Evolutionary conservation across 2,797 vertebrate species (phyloP).

Genomic region (Harpagifer antarcticus): DNA sequence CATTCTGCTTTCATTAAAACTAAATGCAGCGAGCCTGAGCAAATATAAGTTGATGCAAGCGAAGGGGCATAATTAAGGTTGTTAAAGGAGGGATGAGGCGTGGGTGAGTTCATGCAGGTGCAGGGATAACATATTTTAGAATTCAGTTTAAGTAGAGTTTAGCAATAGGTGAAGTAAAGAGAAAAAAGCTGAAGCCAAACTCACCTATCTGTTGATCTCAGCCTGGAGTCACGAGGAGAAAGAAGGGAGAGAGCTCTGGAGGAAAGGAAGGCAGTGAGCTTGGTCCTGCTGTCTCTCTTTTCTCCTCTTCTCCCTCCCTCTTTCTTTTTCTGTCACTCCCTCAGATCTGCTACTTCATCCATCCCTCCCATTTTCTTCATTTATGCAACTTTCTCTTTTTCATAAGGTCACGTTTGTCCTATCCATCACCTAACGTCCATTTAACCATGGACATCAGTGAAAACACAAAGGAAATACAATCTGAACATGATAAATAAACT

Average conservation of each 20-base stretch:
- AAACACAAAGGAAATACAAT: conserved; percentile 5
- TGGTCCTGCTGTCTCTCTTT: conserved; percentile 72
- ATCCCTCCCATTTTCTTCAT: conserved; percentile 70
- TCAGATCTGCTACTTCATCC: conserved; percentile 63
- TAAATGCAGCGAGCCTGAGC: neutral
- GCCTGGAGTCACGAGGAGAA: conserved; percentile 64
- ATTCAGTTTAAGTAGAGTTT: neutral
- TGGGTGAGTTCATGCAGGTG: neutral
- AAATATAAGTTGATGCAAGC: neutral
- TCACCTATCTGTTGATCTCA: conserved; percentile 75
- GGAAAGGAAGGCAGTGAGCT: conserved; percentile 62
- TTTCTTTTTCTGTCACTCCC: conserved; percentile 75
- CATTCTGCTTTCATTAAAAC: neutral
- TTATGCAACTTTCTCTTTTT: conserved; percentile 15
- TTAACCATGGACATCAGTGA: neutral
- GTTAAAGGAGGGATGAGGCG: neutral
- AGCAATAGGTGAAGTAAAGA: neutral
- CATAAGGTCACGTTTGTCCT: conserved; percentile 32
- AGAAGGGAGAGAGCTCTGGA: conserved; percentile 60
- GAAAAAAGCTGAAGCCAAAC: conserved; percentile 35
- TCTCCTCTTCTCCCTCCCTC: conserved; percentile 78
- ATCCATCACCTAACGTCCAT: conserved; percentile 17
- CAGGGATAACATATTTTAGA: neutral
- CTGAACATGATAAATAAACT: neutral
- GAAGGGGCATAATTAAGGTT: neutral